phyloP scores from a whole-genome alignment of 2,797 vertebrate genomes.

The Poecilia picta region DNA sequence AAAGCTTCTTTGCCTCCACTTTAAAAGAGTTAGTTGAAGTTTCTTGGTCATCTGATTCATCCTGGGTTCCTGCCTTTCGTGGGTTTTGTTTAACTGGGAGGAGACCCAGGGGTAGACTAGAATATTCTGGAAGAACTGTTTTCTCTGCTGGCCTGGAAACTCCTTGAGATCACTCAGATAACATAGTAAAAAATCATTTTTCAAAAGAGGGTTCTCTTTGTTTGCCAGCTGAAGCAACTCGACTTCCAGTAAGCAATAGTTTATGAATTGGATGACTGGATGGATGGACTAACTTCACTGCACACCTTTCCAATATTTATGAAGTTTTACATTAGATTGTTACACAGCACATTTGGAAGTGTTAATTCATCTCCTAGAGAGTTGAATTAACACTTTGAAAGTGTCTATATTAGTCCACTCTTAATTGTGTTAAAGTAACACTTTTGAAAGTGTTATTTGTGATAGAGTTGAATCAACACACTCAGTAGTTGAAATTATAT shows the following conservation, averaged over 20 bases:
- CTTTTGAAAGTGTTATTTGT: too few species aligned
- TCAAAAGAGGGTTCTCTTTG: background rate
- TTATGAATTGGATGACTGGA: background rate
- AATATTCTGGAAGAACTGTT: background rate
- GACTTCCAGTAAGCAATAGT: background rate
- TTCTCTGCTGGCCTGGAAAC: background rate
- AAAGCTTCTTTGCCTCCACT: background rate
- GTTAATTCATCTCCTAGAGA: too few species aligned
- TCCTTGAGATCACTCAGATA: background rate
- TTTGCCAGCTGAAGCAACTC: background rate
- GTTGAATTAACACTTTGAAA: too few species aligned
- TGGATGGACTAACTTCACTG: background rate
- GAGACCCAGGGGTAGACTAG: background rate
- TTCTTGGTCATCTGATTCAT: background rate
- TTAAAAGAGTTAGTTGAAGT: background rate
- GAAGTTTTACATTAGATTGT: background rate
- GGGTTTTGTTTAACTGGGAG: background rate
- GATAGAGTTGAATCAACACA: too few species aligned
- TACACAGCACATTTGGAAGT: too few species aligned
- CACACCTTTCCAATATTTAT: background rate
- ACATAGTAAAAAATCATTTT: background rate
- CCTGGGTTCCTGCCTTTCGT: background rate
- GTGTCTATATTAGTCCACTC: too few species aligned
- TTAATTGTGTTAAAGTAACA: too few species aligned
- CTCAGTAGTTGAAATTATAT: too few species aligned